Evolutionary conservation across 2,888 invertebrate species (phyloP).

Genomic region (Esperia sulphurella): DNA sequence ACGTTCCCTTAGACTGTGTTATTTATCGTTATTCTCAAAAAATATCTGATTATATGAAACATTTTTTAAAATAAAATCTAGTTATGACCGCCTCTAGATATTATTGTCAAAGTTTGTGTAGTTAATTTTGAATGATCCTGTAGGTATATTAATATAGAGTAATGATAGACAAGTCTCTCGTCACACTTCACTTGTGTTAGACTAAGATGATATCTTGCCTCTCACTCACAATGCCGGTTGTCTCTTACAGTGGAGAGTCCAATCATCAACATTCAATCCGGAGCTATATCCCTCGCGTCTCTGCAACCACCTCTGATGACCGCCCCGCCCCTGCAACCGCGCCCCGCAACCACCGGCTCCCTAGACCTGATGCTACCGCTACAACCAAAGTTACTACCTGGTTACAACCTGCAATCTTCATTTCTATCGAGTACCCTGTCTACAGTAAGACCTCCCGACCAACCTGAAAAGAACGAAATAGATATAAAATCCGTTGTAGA

Average conservation of each 20-base stretch:
- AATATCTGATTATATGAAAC: no score
- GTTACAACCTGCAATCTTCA: constrained; percentile 72
- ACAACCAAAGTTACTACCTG: constrained; percentile 84
- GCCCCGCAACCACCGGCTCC: constrained; percentile 85
- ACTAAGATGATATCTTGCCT: no score
- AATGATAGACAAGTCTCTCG: no score
- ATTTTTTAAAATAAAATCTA: no score
- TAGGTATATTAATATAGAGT: no score
- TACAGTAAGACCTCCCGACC: constrained; percentile 65
- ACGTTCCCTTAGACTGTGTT: no score
- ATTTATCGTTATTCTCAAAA: no score
- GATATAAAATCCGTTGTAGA: constrained; percentile 56
- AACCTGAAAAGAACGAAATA: constrained; percentile 33
- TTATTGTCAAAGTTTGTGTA: no score
- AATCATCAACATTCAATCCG: constrained; percentile 66
- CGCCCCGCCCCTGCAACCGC: constrained; percentile 82
- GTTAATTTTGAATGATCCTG: no score
- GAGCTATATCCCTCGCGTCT: constrained; percentile 72
- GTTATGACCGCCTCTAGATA: no score
- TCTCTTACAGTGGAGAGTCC: constrained; percentile 79
- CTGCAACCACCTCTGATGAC: constrained; percentile 74
- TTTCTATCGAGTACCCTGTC: constrained; percentile 74
- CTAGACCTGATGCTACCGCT: constrained; percentile 84
- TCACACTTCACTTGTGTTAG: no score
- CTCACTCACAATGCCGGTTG: constrained; percentile 10